Evolutionary conservation across 2,113 vertebrate genomes (phyloP), one percentile per base, ranked within the genome.

Genomic region (Erythrocebus patas): DNA sequence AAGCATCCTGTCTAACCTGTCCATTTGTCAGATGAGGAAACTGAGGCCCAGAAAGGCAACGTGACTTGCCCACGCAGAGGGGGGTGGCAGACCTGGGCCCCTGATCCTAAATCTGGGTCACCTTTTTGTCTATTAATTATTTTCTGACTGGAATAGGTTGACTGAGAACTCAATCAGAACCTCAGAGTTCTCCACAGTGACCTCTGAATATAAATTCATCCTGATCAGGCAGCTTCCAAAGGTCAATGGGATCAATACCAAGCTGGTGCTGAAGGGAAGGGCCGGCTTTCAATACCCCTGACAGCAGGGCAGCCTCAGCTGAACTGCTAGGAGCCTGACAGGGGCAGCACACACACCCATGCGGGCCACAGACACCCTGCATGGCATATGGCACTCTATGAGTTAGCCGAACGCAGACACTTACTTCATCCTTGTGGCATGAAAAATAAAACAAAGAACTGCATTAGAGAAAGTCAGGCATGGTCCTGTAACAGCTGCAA

Each of bases 371-470:
- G 18, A 72, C 88, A 55, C 66, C 9, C 35, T 13, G 18, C 35
- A 64, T 17, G 7, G 52, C n/a, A 22, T 13, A 38, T 64, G 57
- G 72, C 27, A 64, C 55, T 55, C 89, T 52, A 8, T 11, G 17
- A 48, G 14, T 73, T 68, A 96, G 59, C 45, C 73, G 25, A 45
- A 91, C 92, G 76, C 0, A 78, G 85, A 43, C 96, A 99, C 99
- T 99, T 99, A 99, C 99, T 0, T 99, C 99, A 97, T 99, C 99
- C 99, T 99, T 97, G 98, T 94, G 91, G 98, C 98, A 98, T 98
- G 98, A 90, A 98, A 99, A 98, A 50, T 7, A 98, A 97, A 97
- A 98, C 79, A 98, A 92, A 76, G 70, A 12, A n/a, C 6, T 90
- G 57, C 16, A 93, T 99, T 98, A 99, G 97, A 96, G 93, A 84